Base-by-base conservation (phyloP, 2,797 vertebrate species). In the Falco berigora region DNA sequence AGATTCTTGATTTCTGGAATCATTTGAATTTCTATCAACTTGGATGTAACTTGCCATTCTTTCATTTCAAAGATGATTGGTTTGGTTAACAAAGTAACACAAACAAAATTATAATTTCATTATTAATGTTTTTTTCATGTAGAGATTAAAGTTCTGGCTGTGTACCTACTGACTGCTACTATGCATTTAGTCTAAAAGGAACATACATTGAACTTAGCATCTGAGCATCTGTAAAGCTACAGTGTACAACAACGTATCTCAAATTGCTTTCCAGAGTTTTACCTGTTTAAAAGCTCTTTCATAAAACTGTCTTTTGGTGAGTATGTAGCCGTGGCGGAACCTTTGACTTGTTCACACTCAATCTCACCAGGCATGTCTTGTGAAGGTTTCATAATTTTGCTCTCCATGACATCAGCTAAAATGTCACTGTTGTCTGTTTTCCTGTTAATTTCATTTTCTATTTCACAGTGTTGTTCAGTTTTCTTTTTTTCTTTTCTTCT, bases 241-340 rank as follows among this genome's bases (percentile, higher is more conserved):
- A 21, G 20, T 0, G 2, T 40, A 34, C 38, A 84, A 46, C 28
- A 73, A 0, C 53, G 50, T 22, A 82, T 8, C 52, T 28, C 84
- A 88, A 16, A 53, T 0, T 32, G 13, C 46, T 34, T 53, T 63
- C 67, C 12, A 38, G 83, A 67, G 8, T 55, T 28, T 97, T 97
- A 99, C 99, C 99, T 99, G 98, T 98, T 98, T 56, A 99, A 97
- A 90, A 99, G 98, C 88, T 99, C 99, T 30, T 98, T 98, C 96
- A 99, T 98, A 46, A 99, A 98, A 80, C 98, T 97, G 63, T 99
- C 99, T 94, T 98, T 99, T 76, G 98, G 96, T 12, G 98, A 97
- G 50, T 98, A 98, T 1, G 95, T 58, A 3, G 98, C 97, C 6
- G 98, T 95, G 66, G 91, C 77, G 40, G 86, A 94, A 86, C 59